Base-by-base conservation (phyloP, 2,888 invertebrate species). In the Scaptomyza flava region DNA sequence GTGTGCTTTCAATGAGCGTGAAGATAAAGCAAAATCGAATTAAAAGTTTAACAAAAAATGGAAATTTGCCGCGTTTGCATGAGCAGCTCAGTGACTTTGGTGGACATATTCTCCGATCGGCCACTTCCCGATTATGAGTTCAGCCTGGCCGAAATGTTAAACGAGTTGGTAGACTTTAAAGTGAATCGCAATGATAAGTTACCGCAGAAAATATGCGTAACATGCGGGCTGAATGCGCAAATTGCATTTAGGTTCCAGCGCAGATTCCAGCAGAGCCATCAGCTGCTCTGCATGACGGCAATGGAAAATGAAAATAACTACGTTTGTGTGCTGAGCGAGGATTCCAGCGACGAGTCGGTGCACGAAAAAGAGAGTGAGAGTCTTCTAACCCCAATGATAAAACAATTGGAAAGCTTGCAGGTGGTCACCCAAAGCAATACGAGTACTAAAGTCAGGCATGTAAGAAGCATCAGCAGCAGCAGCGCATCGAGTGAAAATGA, bases 1-100 rank as follows among this genome's bases (percentile, higher is more conserved):
- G 11, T 12, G 30, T 36, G 9, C 23, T 20, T 42, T 14, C 8
- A 41, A 0, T 17, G 0, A 17, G 14, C 14, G 14, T 38, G 12
- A 31, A 36, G 52, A 47, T 27, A 50, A 8, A 11, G 2, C 9
- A 1, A 12, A n/a, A 31, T 11, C 3, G 50, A 17, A 30, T 43
- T 12, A 4, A 23, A 41, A 30, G 9, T n/a, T 23, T n/a, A 1
- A 9, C 17, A 14, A 6, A 41, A 31, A 53, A 69, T 62, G 57
- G 43, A 68, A 33, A 36, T 53, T 48, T 69, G 68, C 20, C 61
- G 68, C 8, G 57, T 48, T 31, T 69, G 68, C 52, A 62, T 69
- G 68, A 23, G 17, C 17, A 33, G 23, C 3, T 43, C 57, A 8
- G 41, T 48, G 12, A 36, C 27, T 17, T 14, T 68, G 6, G 43